These are phyloP conservation scores for Watersipora subatra DNA, from an alignment of 1,140 invertebrate species.

Conservation along the genomic window DNA sequence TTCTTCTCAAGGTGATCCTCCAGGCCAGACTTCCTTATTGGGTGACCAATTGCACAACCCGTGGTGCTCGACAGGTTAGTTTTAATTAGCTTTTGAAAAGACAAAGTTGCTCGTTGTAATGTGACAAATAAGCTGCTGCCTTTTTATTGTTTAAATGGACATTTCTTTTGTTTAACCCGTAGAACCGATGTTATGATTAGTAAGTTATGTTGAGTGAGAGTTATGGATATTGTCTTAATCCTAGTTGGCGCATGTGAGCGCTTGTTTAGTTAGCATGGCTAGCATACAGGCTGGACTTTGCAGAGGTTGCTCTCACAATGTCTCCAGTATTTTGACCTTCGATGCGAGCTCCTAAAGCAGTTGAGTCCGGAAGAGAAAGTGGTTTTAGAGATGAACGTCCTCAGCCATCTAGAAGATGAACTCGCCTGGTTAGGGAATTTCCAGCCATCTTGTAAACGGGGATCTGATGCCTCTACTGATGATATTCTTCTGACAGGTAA, in stretches of 20 bases:
- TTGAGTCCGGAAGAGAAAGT: constrained; percentile 36
- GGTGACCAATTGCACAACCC: constrained; percentile 41
- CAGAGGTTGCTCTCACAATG: constrained; percentile 41
- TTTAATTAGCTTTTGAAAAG: no score
- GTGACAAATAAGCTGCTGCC: no score
- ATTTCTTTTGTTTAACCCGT: no score
- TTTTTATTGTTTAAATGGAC: no score
- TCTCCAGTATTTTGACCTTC: constrained; percentile 45
- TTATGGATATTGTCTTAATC: constrained; percentile 13
- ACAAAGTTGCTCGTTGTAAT: no score
- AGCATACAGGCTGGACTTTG: no score
- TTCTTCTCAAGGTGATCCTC: constrained; percentile 39
- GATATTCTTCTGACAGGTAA: background rate
- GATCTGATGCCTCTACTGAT: background rate
- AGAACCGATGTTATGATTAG: no score
- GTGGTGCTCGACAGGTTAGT: constrained; percentile 42
- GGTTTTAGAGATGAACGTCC: constrained; percentile 31
- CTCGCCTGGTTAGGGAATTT: constrained; percentile 44
- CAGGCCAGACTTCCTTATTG: constrained; percentile 47
- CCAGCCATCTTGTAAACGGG: constrained; percentile 28
- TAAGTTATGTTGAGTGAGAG: no score
- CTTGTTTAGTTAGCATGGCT: no score
- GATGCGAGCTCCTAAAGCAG: constrained; percentile 39
- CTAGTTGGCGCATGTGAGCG: no score
- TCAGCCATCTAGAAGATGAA: constrained; percentile 44